Evolutionary conservation across 1,140 invertebrate genomes (phyloP).

Genomic region (Yoshiicerus persimilis): DNA sequence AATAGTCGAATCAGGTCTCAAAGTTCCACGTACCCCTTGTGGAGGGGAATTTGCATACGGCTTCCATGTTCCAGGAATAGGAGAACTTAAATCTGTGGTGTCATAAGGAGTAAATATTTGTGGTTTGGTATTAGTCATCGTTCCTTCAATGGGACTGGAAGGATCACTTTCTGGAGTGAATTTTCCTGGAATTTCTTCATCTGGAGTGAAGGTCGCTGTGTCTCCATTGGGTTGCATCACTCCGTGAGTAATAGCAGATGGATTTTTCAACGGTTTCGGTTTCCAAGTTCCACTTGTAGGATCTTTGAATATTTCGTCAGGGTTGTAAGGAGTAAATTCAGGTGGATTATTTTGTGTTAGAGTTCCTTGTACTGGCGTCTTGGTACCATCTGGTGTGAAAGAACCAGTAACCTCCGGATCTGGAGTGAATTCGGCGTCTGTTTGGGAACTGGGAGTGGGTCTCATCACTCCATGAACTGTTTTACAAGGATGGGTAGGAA

Average conservation of each 20-base stretch:
- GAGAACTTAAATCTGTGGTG: not conserved
- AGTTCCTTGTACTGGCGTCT: not conserved
- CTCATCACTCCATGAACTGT: not conserved
- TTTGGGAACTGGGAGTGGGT: not conserved
- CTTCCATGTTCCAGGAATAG: not conserved
- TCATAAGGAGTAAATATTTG: not conserved
- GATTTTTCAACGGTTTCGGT: not conserved
- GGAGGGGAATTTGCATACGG: not conserved
- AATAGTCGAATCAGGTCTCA: not conserved
- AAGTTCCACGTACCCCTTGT: not conserved
- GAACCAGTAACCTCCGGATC: not conserved
- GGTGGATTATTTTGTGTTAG: not conserved
- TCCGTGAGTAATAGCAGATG: not conserved
- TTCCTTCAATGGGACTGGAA: not conserved
- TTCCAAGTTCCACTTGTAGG: not conserved
- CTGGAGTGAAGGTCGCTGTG: not conserved
- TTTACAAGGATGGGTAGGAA: not conserved
- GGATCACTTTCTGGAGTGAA: not conserved
- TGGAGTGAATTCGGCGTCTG: not conserved
- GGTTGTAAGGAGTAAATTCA: not conserved
- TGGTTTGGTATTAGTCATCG: not conserved
- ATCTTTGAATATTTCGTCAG: not conserved
- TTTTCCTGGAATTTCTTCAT: not conserved
- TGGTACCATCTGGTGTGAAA: not conserved
- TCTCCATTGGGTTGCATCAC: not conserved